These are phyloP conservation scores for Alcedo atthis DNA, from an alignment of 2,797 vertebrate species.

Conservation along the genomic window DNA sequence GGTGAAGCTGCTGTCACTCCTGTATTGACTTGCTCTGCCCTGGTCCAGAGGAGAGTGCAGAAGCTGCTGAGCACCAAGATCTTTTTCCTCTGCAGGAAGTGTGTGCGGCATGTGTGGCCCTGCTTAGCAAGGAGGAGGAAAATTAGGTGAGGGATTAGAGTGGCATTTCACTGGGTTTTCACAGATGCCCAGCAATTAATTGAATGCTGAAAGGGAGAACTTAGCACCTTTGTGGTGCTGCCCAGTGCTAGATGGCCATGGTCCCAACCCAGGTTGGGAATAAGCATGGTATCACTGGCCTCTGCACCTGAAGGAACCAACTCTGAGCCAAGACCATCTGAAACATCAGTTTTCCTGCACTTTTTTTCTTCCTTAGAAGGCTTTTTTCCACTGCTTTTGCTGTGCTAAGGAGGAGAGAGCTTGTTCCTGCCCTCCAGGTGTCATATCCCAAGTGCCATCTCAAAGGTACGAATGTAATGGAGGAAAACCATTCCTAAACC, in stretches of 20 bases:
- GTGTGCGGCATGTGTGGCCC: background rate
- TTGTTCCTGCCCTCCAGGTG: background rate
- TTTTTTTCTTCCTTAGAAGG: background rate
- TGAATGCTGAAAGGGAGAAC: background rate
- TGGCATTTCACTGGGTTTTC: background rate
- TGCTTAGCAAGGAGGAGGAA: background rate
- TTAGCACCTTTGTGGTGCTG: background rate
- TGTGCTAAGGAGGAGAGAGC: background rate
- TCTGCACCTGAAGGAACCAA: background rate
- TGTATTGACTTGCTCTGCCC: background rate
- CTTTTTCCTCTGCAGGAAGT: background rate
- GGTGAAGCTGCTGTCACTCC: background rate
- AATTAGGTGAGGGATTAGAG: background rate
- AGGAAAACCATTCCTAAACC: background rate
- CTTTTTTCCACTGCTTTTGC: background rate
- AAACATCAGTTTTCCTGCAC: background rate
- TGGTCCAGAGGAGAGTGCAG: accelerated
- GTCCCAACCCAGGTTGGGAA: accelerated
- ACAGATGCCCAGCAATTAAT: background rate
- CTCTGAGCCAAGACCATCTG: background rate
- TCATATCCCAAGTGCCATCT: background rate
- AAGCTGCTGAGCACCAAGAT: background rate
- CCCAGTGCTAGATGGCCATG: background rate
- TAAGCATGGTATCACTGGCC: accelerated
- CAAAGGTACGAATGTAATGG: accelerated